Evolutionary conservation across 92 coral and sea anemone genomes (phyloP).

Genomic region (Phymanthus crucifer): DNA sequence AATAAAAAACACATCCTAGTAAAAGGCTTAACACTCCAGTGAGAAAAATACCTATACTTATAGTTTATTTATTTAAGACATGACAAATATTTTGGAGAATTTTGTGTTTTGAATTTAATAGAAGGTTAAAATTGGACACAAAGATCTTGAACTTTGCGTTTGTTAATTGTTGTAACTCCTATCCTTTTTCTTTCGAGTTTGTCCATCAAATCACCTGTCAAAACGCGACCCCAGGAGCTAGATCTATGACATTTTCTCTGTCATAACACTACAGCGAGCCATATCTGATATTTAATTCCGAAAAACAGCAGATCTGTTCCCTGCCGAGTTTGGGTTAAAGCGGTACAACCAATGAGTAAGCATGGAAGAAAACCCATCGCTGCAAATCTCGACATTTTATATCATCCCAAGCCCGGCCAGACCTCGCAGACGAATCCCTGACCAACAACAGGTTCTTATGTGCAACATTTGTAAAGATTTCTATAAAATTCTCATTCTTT

Average conservation of each 20-base stretch:
- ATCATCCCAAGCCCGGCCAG: slow-evolving; percentile 15
- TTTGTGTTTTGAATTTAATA: too few relatives aligned
- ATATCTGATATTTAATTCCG: slow-evolving; percentile 9
- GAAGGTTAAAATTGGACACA: too few relatives aligned
- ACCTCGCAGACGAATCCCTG: neutral
- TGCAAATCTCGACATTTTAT: slow-evolving; percentile 18
- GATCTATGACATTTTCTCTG: neutral
- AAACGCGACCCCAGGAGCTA: slow-evolving; percentile 17
- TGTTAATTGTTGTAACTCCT: neutral
- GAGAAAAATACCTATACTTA: too few relatives aligned
- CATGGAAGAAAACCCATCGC: slow-evolving; percentile 7
- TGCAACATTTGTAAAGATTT: neutral
- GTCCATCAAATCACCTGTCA: slow-evolving; percentile 24
- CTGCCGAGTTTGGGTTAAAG: slow-evolving; percentile 4
- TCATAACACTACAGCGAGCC: neutral
- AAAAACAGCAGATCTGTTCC: slow-evolving; percentile 2
- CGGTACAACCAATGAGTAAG: neutral
- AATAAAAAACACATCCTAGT: neutral
- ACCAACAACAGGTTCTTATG: slow-evolving; percentile 9
- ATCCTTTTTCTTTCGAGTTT: slow-evolving; percentile 12
- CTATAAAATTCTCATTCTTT: neutral
- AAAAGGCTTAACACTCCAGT: neutral
- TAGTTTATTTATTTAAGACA: too few relatives aligned
- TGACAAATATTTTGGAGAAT: too few relatives aligned
- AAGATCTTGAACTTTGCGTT: neutral